A percentile compares a stretch with the other conserved stretches of the same genome.
phyloP scores from a whole-genome alignment of 2,888 invertebrate genomes.

The Dorcus parallelipipedus region DNA sequence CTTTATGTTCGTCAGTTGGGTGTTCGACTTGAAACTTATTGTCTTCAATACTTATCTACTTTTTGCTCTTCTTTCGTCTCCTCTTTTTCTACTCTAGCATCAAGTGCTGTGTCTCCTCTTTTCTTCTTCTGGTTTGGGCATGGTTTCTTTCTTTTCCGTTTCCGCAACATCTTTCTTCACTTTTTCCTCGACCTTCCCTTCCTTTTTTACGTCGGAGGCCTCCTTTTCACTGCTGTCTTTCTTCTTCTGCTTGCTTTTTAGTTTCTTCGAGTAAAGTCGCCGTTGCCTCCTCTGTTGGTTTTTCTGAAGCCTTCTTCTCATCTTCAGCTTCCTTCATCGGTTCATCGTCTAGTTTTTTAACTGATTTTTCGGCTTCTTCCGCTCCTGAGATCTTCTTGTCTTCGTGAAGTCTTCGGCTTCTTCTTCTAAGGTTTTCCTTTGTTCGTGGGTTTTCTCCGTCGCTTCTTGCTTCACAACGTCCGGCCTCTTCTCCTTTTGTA shows the following conservation, averaged over 20 bases:
- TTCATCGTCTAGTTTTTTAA: constrained; percentile 9
- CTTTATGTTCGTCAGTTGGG: background rate
- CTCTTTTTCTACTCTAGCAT: too few relatives aligned
- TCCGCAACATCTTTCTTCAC: background rate
- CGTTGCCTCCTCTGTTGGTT: background rate
- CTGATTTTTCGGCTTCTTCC: background rate
- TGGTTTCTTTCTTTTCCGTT: background rate
- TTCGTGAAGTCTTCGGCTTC: constrained; percentile 4
- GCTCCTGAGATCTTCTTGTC: background rate
- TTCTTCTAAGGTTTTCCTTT: constrained; percentile 4
- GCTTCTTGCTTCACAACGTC: constrained; percentile 29
- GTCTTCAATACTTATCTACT: constrained; percentile 9
- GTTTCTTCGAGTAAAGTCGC: background rate
- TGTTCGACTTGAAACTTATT: background rate
- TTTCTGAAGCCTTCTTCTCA: constrained; percentile 2
- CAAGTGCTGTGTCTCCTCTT: background rate
- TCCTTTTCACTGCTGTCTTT: background rate
- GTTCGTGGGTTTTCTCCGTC: constrained; percentile 15
- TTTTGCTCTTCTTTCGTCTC: constrained; percentile 20
- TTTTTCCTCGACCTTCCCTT: background rate
- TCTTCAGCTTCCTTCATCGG: background rate
- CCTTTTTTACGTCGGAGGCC: background rate
- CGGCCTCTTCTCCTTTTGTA: constrained; percentile 11
- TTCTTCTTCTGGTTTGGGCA: background rate
- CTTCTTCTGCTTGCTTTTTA: background rate